Percentiles rank a stretch among this genome's conserved stretches.
These are phyloP conservation scores for Phaenicophaeus curvirostris DNA, from an alignment of 2,797 vertebrate genomes.

Conservation along the genomic window DNA sequence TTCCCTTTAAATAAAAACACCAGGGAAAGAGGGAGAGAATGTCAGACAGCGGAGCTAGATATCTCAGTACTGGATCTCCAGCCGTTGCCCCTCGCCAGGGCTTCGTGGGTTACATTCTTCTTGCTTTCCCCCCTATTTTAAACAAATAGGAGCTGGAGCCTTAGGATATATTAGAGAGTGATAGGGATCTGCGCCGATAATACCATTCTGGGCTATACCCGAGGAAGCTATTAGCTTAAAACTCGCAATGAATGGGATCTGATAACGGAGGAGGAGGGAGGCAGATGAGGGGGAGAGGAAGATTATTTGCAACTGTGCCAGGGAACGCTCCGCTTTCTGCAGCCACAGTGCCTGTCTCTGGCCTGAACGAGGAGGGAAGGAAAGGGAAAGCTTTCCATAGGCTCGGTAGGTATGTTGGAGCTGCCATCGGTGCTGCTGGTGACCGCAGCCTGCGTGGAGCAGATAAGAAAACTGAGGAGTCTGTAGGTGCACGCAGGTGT, in stretches of 20 bases:
- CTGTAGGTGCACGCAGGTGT: rapidly evolving
- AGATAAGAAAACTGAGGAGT: rapidly evolving
- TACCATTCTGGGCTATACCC: background rate
- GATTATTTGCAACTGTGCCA: background rate
- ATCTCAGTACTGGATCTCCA: constrained; percentile 36
- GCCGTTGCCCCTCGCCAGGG: background rate
- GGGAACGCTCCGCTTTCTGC: background rate
- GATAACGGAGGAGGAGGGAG: background rate
- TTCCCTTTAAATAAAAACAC: background rate
- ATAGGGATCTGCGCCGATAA: constrained; percentile 27
- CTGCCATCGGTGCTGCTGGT: background rate
- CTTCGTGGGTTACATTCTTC: constrained; percentile 49
- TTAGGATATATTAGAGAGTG: background rate
- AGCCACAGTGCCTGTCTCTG: rapidly evolving
- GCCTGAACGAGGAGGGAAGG: background rate
- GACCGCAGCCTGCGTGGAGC: too few species aligned
- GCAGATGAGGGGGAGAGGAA: background rate
- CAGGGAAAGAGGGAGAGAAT: background rate
- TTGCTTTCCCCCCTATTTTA: background rate
- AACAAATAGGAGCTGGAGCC: constrained; percentile 34
- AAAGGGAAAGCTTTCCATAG: rapidly evolving
- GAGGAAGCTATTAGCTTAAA: background rate
- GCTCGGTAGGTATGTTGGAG: background rate
- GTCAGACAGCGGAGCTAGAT: background rate
- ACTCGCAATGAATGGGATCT: background rate